Evolutionary conservation across 2,888 invertebrate species (phyloP), one percentile per base, ranked within the genome.

Genomic region (Xestia sexstrigata): DNA sequence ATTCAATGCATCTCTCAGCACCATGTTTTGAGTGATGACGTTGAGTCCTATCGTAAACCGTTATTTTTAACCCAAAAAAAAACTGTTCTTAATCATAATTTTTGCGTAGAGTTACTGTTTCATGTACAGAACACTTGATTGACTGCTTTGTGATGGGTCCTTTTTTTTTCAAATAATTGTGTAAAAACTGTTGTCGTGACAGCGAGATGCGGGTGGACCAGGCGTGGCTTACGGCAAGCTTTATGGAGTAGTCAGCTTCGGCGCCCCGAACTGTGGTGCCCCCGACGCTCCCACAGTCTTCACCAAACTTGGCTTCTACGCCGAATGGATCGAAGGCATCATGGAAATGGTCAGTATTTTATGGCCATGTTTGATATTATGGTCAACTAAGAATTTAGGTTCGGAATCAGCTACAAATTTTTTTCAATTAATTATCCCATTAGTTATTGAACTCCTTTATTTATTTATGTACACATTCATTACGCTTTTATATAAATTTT

Each of bases 201-300:
- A 96, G 96, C 92, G 91, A 3, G 96, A 96, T 68, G 93, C 94
- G 0, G 96, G 96, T 2, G 95, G 93, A 8, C 96, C 96, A 17
- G 96, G 95, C 0, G 85, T 96, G 0, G 89, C 89, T 0, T 80
- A 85, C 4, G 93, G 94, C 0, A 83, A 83, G 2, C 89, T 96
- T 11, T 67, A 90, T 23, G 96, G 96, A 0, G 92, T 96, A 0
- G 89, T 95, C 49, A 95, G 95, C 82, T 96, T 95, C 73, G 96
- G 96, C 0, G 92, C 95, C 0, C 94, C 95, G 0, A 88, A 89
- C 2, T 96, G 96, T 49, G 96, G 96, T 0, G 89, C 93, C 0
- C 90, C 91, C 1, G 94, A 95, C 42, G 90, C 94, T 0, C 96
- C 96, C 0, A 96, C 96, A 0, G 96, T 96, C 55, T 96, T 96